Evolutionary conservation across 2,888 invertebrate species (phyloP).

Genomic region (Tridacna gigas): DNA sequence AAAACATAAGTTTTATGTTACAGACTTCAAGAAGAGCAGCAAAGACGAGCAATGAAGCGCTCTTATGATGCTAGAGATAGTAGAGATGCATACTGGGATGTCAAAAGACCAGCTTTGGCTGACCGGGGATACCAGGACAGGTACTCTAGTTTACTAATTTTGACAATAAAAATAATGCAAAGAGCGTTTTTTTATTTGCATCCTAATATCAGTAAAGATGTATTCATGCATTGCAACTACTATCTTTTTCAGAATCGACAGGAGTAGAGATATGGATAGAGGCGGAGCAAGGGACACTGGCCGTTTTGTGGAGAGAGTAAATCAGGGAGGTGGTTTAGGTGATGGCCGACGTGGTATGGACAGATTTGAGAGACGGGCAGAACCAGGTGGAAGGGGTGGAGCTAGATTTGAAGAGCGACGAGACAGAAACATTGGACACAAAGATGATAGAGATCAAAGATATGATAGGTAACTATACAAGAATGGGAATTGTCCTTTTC

Average conservation of each 20-base stretch:
- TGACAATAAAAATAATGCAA: too few species aligned
- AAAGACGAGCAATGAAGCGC: conserved; percentile 74
- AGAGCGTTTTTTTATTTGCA: too few species aligned
- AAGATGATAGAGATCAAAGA: conserved; percentile 64
- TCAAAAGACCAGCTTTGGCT: conserved; percentile 68
- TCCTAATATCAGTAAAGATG: too few species aligned
- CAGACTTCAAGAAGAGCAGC: conserved; percentile 72
- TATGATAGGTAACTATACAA: conserved; percentile 39
- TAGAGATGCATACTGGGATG: conserved; percentile 70
- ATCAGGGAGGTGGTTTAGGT: background rate
- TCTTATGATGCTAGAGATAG: conserved; percentile 66
- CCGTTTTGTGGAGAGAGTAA: conserved; percentile 60
- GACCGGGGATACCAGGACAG: conserved; percentile 65
- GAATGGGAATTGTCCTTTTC: background rate
- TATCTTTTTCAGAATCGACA: conserved; percentile 23
- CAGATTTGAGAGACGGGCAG: conserved; percentile 53
- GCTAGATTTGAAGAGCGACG: conserved; percentile 59
- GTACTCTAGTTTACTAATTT: conserved; percentile 34
- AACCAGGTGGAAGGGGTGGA: conserved; percentile 34
- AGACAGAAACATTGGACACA: conserved; percentile 53
- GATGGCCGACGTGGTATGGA: conserved; percentile 55
- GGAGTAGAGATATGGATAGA: conserved; percentile 40
- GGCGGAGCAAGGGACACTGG: conserved; percentile 45
- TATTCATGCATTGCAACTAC: background rate
- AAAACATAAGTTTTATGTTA: background rate